A percentile compares a stretch with the other conserved stretches of the same genome.
phyloP scores from a whole-genome alignment of 2,888 invertebrate genomes.

The Crossocerus cetratus region DNA sequence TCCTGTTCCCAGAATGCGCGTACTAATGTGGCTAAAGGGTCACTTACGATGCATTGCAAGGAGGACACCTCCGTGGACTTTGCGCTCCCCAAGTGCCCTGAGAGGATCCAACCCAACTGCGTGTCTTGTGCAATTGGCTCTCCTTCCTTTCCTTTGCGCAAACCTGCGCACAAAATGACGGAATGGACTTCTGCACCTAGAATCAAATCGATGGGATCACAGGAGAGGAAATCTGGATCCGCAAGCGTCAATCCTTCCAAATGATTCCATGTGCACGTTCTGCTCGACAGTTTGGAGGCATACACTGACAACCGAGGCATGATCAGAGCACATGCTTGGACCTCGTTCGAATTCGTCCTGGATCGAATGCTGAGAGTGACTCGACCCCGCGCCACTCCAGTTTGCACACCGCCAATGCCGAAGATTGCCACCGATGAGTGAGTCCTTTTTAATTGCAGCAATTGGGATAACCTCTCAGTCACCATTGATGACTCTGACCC shows the following conservation, averaged over 20 bases:
- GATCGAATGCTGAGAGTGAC: not conserved
- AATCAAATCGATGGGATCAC: not conserved
- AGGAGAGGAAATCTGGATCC: not conserved
- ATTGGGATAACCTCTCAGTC: no score
- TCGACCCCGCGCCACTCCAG: not conserved
- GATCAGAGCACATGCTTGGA: no score
- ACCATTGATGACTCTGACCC: not conserved
- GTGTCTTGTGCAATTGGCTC: not conserved
- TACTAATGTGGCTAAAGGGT: no score
- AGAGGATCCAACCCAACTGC: not conserved
- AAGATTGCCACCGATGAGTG: no score
- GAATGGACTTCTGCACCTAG: not conserved
- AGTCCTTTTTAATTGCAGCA: no score
- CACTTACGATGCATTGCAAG: not conserved
- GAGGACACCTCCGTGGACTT: not conserved
- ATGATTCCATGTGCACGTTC: not conserved
- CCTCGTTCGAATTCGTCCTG: no score
- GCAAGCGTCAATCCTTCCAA: not conserved
- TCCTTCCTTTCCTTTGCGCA: not conserved
- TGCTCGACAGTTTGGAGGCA: not conserved
- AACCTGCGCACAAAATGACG: not conserved
- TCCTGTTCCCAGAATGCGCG: no score
- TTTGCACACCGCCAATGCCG: not conserved
- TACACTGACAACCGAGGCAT: not conserved
- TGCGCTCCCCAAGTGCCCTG: not conserved